Evolutionary conservation across 30 jellyfish, hydroid and myxozoan species (phyloP).

Genomic region (Hydra vulgaris): DNA sequence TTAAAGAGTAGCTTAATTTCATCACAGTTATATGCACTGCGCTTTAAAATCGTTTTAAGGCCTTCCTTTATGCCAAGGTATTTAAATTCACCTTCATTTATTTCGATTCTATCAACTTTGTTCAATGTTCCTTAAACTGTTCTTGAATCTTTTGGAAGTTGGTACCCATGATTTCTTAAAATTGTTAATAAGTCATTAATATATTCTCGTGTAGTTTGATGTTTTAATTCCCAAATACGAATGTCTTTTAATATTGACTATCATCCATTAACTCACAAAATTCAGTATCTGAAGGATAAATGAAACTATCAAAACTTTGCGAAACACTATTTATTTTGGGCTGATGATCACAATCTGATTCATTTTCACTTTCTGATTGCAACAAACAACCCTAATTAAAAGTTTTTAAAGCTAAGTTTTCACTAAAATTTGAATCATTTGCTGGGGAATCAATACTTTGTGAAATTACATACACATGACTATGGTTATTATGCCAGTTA

Average conservation of each 20-base stretch:
- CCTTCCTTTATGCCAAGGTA: neutral
- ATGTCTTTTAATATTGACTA: neutral
- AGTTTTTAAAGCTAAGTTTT: neutral
- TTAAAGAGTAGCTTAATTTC: slow-evolving; percentile 6
- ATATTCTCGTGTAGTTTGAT: neutral
- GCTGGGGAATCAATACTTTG: neutral
- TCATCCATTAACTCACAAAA: neutral
- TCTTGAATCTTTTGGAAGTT: neutral
- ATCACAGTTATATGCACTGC: neutral
- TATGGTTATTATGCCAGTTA: neutral
- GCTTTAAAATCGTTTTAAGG: neutral
- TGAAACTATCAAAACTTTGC: neutral
- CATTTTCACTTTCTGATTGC: neutral
- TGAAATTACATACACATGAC: neutral
- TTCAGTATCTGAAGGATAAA: neutral
- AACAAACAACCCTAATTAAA: neutral
- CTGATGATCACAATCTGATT: neutral
- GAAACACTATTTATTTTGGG: neutral
- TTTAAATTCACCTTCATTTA: neutral
- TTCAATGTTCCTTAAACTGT: neutral
- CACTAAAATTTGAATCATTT: neutral
- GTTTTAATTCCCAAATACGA: neutral
- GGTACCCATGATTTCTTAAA: neutral
- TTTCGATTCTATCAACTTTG: neutral
- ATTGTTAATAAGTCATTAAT: neutral